Evolutionary conservation across 2,113 vertebrate genomes (phyloP), one percentile per base, ranked within the genome.

Genomic region (Xiphorhynchus elegans): DNA sequence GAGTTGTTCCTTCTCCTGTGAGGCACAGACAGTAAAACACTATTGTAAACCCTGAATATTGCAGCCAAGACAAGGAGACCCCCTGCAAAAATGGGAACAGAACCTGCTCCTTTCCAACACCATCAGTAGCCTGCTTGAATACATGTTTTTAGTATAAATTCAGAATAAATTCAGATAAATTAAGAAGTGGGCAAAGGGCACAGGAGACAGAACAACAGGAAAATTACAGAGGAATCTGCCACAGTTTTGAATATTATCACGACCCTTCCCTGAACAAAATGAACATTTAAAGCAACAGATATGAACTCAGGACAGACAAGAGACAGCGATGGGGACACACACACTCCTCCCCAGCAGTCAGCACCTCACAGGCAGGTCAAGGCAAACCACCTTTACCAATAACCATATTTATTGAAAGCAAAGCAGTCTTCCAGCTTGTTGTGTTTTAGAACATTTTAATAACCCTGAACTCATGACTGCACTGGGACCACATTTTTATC

Each of bases 381-480:
- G 64, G 88, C 68, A 84, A 87, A 26, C 13, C 44, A 26, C 70
- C 73, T 44, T 55, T 33, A 18, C 40, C 16, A 11, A 3, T 13
- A 37, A 5, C 11, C 9, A 0, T 10, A 15, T 52, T 77, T 70
- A 87, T 1, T 52, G 72, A 89, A 93, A 95, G 89, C 68, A 91
- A 81, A 90, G 73, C 64, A 21, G 58, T 11, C 53, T 83, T 52
- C 62, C 90, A 81, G 58, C 44, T 73, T 3, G 0, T 28, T 13
- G 20, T 62, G 70, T 80, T 95, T 90, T 6, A 12, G 7, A 84
- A 70, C 86, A 69, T 68, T 96, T 96, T 87, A 95, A 95, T 87
- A 63, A 87, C 94, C 93, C 91, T 89, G 90, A 89, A 90, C 73
- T 42, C 83, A 33, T 20, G 52, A 70, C 93, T 92, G 81, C 75